phyloP scores from a whole-genome alignment of 2,113 vertebrate genomes.

The Craseonycteris thonglongyai region DNA sequence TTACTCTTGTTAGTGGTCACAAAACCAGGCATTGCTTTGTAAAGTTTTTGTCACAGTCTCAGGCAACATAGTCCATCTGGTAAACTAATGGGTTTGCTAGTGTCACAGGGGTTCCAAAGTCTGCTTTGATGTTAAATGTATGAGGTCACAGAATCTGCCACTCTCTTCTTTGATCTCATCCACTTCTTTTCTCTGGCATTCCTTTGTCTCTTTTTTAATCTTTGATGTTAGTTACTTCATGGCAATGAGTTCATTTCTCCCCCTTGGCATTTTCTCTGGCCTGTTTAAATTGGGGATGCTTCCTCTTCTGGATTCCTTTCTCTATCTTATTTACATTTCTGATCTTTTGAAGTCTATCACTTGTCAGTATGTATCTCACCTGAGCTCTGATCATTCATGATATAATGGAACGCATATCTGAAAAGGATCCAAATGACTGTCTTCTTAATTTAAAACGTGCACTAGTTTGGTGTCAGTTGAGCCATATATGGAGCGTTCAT shows the following conservation, averaged over 20 bases:
- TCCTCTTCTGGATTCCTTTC: neutral
- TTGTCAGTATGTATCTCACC: neutral
- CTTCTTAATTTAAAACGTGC: neutral
- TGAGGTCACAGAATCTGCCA: neutral
- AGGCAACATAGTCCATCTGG: neutral
- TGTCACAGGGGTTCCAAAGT: neutral
- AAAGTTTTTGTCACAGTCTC: neutral
- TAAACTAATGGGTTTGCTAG: neutral
- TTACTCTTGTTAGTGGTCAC: neutral
- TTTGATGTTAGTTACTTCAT: neutral
- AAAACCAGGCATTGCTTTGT: neutral
- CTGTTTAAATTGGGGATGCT: neutral
- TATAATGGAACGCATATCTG: neutral
- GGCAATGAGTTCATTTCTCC: neutral
- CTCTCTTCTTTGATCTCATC: neutral
- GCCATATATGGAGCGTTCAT: rapidly evolving
- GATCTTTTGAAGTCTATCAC: neutral
- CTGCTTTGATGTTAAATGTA: slow-evolving; percentile 4
- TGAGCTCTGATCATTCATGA: neutral
- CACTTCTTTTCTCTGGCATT: neutral
- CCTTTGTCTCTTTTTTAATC: neutral
- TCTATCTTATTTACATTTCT: neutral
- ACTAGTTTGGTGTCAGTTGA: neutral
- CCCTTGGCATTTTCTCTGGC: neutral
- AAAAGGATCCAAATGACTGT: neutral